Base-by-base conservation (phyloP, 2,888 invertebrate genomes). In the Dryococelus australis region DNA sequence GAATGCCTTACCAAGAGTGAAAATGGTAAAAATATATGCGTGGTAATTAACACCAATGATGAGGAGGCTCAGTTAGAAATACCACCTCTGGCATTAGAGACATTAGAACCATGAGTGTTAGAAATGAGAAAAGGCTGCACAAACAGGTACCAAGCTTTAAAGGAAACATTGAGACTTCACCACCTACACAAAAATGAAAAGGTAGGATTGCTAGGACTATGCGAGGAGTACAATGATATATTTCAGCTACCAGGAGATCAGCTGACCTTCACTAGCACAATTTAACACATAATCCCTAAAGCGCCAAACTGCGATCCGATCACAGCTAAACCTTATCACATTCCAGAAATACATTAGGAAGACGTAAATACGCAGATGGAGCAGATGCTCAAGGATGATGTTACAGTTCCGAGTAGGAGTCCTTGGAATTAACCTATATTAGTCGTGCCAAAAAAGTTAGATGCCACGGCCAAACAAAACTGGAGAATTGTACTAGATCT, bases 361-460 rank as follows among this genome's bases (percentile, higher is more conserved):
- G 85, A 85, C 13, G 26, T 85, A 9, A 24, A 51, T 8, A 24
- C 5, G 13, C 85, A 85, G 8, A n/a, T 85, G 0, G 53, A 85
- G 0, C 20, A 85, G 27, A 24, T 85, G 43, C 51, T 85, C 0
- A 6, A n/a, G 3, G 85, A 85, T 0, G 51, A 26, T 51, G 79
- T 47, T 87, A 89, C 86, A 83, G 85, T 51, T 80, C 1, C 43
- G n/a, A 85, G 85, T 43, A 13, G 16, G 24, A 35, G 35, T n/a
- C 86, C 65, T 8, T 65, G 53, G 28, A 87, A 86, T 26, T 53
- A 53, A 0, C 85, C 85, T 0, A 9, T 87, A n/a, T 78, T 84
- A 12, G 85, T 87, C 4, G 79, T n/a, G n/a, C n/a, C n/a, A n/a
- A n/a, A n/a, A n/a, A n/a, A n/a, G n/a, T n/a, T n/a, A n/a, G n/a